phyloP scores from a whole-genome alignment of 2,888 invertebrate genomes.

The Lasioglossum marginatum region DNA sequence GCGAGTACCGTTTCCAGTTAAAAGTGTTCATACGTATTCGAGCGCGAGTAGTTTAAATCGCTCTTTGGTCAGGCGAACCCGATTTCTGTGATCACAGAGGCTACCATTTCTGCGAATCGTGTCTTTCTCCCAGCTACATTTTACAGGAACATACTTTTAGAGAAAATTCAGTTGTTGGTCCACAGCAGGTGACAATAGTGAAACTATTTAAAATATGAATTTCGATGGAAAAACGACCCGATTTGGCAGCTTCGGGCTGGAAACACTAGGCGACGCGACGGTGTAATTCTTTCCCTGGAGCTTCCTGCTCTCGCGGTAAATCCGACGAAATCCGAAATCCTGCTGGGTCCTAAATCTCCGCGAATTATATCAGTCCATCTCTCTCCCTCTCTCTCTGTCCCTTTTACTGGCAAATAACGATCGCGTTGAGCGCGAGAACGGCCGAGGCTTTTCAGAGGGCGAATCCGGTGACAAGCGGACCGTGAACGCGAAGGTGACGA shows the following conservation, averaged over 20 bases:
- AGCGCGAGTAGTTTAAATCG: background rate
- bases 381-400: background rate
- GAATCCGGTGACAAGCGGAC: slow-evolving; percentile 10
- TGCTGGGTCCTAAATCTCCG: background rate
- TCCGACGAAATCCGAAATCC: background rate
- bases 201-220: too few relatives aligned
- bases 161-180: too few relatives aligned
- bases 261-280: background rate
- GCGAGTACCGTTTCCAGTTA: background rate
- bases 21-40: background rate
- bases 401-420: slow-evolving; percentile 14
- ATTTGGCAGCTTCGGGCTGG: background rate
- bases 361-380: slow-evolving; percentile 19
- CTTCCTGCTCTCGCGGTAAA: background rate
- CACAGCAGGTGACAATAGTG: too few relatives aligned
- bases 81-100: background rate
- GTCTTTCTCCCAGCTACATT: background rate
- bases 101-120: background rate
- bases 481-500: slow-evolving; percentile 20
- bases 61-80: background rate
- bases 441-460: background rate
- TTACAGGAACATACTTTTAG: too few relatives aligned
- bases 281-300: background rate
- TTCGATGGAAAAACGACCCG: background rate
- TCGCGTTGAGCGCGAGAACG: background rate